These are phyloP conservation scores for Melanotaenia parkinsoni DNA, from an alignment of 2,797 vertebrate species.

Conservation along the genomic window DNA sequence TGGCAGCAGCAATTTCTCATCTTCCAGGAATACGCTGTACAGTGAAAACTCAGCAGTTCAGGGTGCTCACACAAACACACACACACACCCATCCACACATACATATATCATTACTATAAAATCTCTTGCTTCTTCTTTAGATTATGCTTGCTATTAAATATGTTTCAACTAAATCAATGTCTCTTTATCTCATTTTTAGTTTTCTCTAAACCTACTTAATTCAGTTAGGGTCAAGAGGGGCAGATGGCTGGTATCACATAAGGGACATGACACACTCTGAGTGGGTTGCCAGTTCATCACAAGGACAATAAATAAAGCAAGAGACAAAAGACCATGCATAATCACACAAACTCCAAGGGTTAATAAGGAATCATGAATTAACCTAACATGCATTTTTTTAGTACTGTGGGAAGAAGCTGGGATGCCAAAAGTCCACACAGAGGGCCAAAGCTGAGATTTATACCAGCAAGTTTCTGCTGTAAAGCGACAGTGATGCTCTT, in stretches of 20 bases:
- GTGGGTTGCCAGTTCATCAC: neutral
- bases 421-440: neutral
- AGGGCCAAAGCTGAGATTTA: no score
- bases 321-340: neutral
- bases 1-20: slow-evolving; percentile 41
- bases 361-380: no score
- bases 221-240: neutral
- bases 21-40: slow-evolving; percentile 52
- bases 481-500: neutral
- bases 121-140: slow-evolving; percentile 12
- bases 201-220: neutral
- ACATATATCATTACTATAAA: slow-evolving; percentile 41
- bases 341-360: no score
- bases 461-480: no score
- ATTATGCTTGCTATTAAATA: neutral
- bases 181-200: slow-evolving; percentile 20
- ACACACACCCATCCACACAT: slow-evolving; percentile 21
- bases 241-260: neutral
- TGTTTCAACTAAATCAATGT: slow-evolving; percentile 22
- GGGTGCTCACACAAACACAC: slow-evolving; percentile 20
- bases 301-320: neutral
- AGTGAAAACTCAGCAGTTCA: slow-evolving; percentile 60
- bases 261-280: neutral
- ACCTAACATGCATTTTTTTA: no score
- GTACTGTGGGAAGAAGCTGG: neutral